phyloP scores from a whole-genome alignment of 2,888 invertebrate species.

The Eupithecia exiguata region DNA sequence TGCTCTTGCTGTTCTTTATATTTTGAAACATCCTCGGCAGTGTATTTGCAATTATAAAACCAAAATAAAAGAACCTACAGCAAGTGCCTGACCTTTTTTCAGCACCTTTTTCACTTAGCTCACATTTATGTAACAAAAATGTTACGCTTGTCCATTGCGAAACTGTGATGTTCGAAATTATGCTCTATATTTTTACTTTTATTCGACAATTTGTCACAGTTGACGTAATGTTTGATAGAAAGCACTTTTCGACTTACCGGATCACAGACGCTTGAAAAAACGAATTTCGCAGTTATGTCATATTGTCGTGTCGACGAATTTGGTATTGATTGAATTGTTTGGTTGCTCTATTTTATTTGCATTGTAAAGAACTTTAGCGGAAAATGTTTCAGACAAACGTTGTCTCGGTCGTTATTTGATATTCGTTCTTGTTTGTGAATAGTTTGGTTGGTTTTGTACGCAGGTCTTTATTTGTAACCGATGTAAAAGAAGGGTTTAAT shows the following conservation, averaged over 20 bases:
- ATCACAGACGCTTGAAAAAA: slow-evolving; percentile 36
- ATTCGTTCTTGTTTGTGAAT: neutral
- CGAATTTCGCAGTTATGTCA: slow-evolving; percentile 42
- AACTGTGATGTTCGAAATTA: slow-evolving; percentile 24
- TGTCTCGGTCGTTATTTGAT: neutral
- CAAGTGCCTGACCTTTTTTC: neutral
- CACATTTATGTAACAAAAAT: slow-evolving; percentile 11
- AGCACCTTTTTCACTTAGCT: neutral
- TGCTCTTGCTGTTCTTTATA: neutral
- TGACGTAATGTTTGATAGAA: slow-evolving; percentile 41
- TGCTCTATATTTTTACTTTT: slow-evolving; percentile 34
- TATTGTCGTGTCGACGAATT: slow-evolving; percentile 24
- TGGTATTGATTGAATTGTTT: slow-evolving; percentile 20
- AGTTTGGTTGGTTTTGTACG: neutral
- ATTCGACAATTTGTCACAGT: slow-evolving; percentile 32
- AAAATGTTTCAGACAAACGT: neutral
- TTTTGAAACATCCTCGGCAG: neutral
- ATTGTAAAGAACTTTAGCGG: neutral
- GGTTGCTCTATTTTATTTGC: slow-evolving; percentile 25
- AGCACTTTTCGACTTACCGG: slow-evolving; percentile 27
- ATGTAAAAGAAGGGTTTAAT: neutral
- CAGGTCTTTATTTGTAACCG: neutral
- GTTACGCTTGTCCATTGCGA: slow-evolving; percentile 18
- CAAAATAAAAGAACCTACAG: neutral
- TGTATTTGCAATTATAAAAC: neutral